A percentile compares a stretch with the other conserved stretches of the same genome.
Evolutionary conservation across 2,888 invertebrate genomes (phyloP).

Genomic region (Dryomyza anilis): DNA sequence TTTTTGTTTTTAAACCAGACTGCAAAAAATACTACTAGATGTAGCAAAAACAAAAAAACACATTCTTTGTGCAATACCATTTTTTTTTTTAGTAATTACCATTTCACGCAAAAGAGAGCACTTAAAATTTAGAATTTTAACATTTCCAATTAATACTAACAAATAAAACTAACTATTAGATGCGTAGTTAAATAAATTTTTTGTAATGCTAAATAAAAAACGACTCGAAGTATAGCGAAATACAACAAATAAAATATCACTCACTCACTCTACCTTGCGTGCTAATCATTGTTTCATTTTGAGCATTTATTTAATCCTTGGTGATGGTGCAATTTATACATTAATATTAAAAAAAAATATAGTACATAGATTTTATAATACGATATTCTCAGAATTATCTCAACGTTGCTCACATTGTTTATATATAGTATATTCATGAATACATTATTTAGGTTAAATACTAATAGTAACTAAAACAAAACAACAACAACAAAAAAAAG

Average conservation of each 20-base stretch:
- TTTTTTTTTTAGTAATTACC: too few species aligned
- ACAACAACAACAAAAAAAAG: too few species aligned
- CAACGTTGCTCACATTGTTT: conserved; percentile 3
- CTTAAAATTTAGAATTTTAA: too few species aligned
- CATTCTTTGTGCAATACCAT: too few species aligned
- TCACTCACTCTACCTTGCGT: conserved; percentile 7
- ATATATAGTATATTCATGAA: conserved; percentile 4
- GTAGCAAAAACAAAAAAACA: too few species aligned
- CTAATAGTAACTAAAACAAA: conserved; percentile 14
- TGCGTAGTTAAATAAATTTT: background rate
- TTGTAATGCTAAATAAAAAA: background rate
- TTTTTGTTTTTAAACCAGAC: too few species aligned
- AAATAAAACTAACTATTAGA: background rate
- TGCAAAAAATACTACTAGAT: too few species aligned
- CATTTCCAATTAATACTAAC: too few species aligned
- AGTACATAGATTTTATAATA: conserved; percentile 35
- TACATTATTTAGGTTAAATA: background rate
- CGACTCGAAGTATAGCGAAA: too few species aligned
- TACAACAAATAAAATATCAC: background rate
- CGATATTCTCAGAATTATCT: background rate
- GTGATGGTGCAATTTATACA: conserved; percentile 41
- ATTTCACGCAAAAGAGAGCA: too few species aligned
- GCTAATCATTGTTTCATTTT: conserved; percentile 11
- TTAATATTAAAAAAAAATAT: conserved; percentile 32
- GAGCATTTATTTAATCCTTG: conserved; percentile 33